phyloP scores from a whole-genome alignment of 2,888 invertebrate genomes.

The Cactoblastis cactorum region DNA sequence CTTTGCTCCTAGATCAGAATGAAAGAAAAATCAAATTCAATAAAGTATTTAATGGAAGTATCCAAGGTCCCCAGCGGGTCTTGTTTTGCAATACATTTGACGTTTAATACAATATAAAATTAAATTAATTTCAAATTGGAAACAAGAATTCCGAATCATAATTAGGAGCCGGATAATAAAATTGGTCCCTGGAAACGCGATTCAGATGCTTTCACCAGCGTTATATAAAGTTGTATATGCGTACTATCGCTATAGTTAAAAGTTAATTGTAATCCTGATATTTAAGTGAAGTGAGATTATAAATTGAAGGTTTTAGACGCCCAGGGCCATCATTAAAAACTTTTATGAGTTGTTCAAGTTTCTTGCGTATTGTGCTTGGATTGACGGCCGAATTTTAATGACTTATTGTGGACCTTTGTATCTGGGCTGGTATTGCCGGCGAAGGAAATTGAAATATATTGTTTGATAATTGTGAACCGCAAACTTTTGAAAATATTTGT shows the following conservation, averaged over 20 bases:
- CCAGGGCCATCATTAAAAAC: conserved; percentile 50
- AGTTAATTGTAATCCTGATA: conserved; percentile 11
- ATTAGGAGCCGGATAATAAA: conserved; percentile 12
- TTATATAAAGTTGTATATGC: conserved; percentile 10
- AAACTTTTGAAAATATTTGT: background rate
- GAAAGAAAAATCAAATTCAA: background rate
- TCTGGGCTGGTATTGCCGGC: conserved; percentile 17
- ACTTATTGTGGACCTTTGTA: conserved; percentile 33
- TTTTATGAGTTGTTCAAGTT: conserved; percentile 50
- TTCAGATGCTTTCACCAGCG: background rate
- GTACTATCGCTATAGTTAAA: conserved; percentile 10
- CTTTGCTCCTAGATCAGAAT: too few relatives aligned
- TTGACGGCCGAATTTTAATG: conserved; percentile 46
- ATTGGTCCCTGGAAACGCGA: conserved; percentile 2
- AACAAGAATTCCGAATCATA: conserved; percentile 13
- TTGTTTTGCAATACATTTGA: conserved; percentile 10
- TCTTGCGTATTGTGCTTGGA: conserved; percentile 39
- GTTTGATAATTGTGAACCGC: conserved; percentile 12
- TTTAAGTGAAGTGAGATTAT: conserved; percentile 31
- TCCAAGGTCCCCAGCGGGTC: background rate
- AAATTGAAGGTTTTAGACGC: conserved; percentile 43
- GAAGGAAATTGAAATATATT: conserved; percentile 23
- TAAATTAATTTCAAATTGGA: conserved; percentile 13
- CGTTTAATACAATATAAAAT: conserved; percentile 9
- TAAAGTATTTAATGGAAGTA: background rate